Evolutionary conservation across 2,888 invertebrate genomes (phyloP).

Genomic region (Portevinia maculata): DNA sequence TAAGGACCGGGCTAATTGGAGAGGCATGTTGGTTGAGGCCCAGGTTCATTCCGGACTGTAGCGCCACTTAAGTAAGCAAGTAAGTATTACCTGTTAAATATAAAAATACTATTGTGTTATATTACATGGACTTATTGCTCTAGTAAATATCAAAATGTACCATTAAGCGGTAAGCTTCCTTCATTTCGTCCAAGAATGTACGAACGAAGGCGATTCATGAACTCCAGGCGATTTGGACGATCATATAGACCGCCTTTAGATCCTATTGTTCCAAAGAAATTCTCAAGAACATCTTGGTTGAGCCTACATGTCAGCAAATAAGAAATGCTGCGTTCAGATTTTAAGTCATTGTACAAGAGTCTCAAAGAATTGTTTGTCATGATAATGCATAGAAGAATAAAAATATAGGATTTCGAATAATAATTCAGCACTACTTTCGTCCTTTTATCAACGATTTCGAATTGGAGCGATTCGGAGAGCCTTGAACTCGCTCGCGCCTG

Average conservation of each 20-base stretch:
- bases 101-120: too few species aligned
- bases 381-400: too few species aligned
- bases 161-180: constrained; percentile 16
- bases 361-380: constrained; percentile 40
- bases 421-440: neutral
- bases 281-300: constrained; percentile 55
- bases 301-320: constrained; percentile 57
- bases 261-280: too few species aligned
- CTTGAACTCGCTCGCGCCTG: too few species aligned
- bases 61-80: neutral
- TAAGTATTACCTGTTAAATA: neutral
- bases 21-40: too few species aligned
- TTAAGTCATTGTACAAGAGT: constrained; percentile 17
- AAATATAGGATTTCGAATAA: too few species aligned
- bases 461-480: constrained; percentile 7
- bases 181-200: constrained; percentile 42
- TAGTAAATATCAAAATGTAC: too few species aligned
- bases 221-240: constrained; percentile 44
- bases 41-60: too few species aligned
- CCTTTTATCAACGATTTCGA: neutral
- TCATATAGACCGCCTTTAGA: too few species aligned
- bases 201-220: constrained; percentile 34
- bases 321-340: constrained; percentile 11
- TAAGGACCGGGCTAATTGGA: too few species aligned
- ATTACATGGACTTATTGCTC: too few species aligned